phyloP scores from a whole-genome alignment of 1,140 invertebrate species.

The Drosophila biarmipes region DNA sequence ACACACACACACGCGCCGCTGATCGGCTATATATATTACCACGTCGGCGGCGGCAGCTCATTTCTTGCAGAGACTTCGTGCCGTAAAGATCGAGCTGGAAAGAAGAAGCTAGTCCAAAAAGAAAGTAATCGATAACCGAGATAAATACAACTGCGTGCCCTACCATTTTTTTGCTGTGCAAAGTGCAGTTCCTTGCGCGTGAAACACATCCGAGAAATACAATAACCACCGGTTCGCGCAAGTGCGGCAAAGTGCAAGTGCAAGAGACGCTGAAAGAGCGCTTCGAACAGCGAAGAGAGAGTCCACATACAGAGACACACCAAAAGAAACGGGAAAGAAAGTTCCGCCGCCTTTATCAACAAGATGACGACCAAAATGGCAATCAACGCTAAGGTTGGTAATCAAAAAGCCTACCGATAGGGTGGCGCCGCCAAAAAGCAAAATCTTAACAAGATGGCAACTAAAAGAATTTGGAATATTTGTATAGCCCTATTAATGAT shows the following conservation, averaged over 20 bases:
- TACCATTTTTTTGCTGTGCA: conserved; percentile 42
- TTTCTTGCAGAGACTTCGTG: conserved; percentile 73
- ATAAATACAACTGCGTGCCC: not conserved
- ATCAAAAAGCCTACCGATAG: conserved; percentile 1
- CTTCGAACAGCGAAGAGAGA: conserved; percentile 3
- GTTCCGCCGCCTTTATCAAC: conserved; percentile 6
- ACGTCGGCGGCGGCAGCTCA: conserved; percentile 54
- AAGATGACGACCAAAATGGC: conserved; percentile 81
- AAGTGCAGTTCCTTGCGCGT: conserved; percentile 18
- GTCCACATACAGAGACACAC: not conserved
- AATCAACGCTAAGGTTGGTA: conserved; percentile 79
- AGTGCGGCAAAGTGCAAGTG: conserved; percentile 47
- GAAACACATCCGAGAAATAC: conserved; percentile 9
- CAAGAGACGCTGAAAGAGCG: conserved; percentile 21
- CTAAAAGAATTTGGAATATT: conserved; percentile 27
- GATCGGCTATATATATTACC: conserved; percentile 65
- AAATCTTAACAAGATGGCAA: conserved; percentile 42
- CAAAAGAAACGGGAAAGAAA: conserved; percentile 17
- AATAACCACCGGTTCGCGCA: conserved; percentile 7
- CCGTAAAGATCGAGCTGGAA: conserved; percentile 48
- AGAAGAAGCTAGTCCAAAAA: not conserved
- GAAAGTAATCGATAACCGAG: conserved; percentile 19
- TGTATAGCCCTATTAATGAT: conserved; percentile 1
- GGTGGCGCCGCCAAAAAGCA: not conserved
- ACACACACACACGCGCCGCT: conserved; percentile 1